phyloP scores from a whole-genome alignment of 2,888 invertebrate species.

The Notodonta ziczac region DNA sequence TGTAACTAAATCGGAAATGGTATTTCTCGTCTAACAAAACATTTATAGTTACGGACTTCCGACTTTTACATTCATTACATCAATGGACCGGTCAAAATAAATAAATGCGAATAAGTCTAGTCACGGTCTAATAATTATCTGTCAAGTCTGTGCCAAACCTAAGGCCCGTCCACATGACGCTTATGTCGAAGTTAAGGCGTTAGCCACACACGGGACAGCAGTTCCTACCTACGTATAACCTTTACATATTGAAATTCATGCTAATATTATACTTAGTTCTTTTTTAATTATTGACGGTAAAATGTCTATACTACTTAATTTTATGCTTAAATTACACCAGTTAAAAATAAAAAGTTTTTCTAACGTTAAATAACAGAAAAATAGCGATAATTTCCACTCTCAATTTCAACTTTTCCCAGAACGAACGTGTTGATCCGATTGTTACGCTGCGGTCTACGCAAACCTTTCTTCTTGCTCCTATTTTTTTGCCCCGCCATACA shows the following conservation, averaged over 20 bases:
- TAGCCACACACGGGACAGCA: no score
- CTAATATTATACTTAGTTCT: no score
- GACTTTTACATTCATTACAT: constrained; percentile 16
- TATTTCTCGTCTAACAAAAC: not conserved
- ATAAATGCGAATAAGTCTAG: constrained; percentile 19
- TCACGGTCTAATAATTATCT: constrained; percentile 38
- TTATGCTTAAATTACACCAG: no score
- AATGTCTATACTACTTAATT: no score
- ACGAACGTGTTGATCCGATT: not conserved
- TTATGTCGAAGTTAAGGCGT: constrained; percentile 3
- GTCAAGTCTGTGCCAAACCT: constrained; percentile 9
- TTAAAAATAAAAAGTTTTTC: no score
- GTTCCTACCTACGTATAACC: no score
- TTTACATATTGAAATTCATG: no score
- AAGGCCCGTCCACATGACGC: constrained; percentile 19
- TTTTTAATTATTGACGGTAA: no score
- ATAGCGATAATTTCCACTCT: not conserved
- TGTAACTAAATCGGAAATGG: not conserved
- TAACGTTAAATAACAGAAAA: not conserved
- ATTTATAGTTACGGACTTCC: constrained; percentile 2
- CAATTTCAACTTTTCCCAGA: not conserved
- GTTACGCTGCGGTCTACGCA: constrained; percentile 11
- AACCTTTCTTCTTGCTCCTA: constrained; percentile 18
- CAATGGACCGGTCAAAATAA: constrained; percentile 22
- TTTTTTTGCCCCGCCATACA: constrained; percentile 30